Conservation (phyloP, 2,113 vertebrate genomes). For the Trachemys scripta region DNA sequence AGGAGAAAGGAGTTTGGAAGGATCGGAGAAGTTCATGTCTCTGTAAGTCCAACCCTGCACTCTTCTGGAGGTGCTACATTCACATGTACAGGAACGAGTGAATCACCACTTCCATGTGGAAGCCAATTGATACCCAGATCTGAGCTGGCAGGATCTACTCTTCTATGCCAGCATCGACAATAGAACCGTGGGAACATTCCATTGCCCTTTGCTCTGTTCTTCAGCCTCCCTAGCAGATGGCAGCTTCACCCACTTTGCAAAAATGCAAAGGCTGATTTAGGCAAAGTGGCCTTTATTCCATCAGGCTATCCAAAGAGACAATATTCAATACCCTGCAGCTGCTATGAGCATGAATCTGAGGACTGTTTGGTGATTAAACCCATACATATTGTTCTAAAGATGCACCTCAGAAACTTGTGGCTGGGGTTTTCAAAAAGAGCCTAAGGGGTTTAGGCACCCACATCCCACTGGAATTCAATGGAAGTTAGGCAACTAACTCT, state of each 20-base stretch:
- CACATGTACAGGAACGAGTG: neutral
- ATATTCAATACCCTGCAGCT: neutral
- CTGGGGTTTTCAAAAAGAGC: neutral
- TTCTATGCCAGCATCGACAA: neutral
- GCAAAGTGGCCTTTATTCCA: neutral
- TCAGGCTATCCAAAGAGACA: neutral
- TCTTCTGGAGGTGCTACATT: neutral
- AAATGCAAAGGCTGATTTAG: neutral
- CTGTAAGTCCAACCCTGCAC: neutral
- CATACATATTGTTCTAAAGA: neutral
- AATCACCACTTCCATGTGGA: neutral
- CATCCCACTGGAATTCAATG: neutral
- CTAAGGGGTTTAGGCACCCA: neutral
- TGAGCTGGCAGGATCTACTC: neutral
- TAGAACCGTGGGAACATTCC: accelerated
- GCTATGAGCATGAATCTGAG: neutral
- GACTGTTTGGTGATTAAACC: neutral
- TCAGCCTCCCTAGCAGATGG: neutral
- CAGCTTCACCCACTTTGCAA: neutral
- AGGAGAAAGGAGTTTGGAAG: neutral
- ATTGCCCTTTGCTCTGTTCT: neutral
- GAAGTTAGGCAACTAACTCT: neutral
- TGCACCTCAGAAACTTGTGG: neutral
- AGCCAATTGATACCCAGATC: neutral
- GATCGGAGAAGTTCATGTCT: neutral